Base-by-base conservation (phyloP, 2,888 invertebrate genomes). In the Carpatolechia fugitivella region DNA sequence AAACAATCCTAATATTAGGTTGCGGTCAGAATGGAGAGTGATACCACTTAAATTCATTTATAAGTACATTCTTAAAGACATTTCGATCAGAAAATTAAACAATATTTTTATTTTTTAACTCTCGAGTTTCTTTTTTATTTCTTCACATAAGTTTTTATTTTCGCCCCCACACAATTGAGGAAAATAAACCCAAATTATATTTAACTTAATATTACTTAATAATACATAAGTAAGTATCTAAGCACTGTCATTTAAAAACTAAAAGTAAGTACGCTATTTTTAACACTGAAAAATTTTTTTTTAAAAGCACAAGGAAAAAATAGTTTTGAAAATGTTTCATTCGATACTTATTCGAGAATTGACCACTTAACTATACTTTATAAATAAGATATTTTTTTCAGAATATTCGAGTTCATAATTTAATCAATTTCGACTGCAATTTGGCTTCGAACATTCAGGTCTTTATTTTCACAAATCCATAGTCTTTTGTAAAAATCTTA, bases 401-500 rank as follows among this genome's bases (percentile, higher is more conserved):
- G 18, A 41, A 41, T 46, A 46, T 46, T 46, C 46, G 46, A 46
- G 46, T 46, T 46, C 24, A 24, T 13, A 44, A 44, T 18, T 13
- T 6, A n/a, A 20, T 24, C 20, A 20, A n/a, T 29, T 29, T 44
- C 10, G 13, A 29, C 44, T 44, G 10, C 13, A 44, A 20, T n/a
- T 44, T 16, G 1, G n/a, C 13, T 29, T n/a, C 24, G 4, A 29
- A 20, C 7, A 6, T 24, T 44, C 20, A 10, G n/a, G 20, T 24
- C n/a, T 29, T 41, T 18, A 36, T 10, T 14, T 16, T 11, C 8
- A 18, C 8, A 11, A 18, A 11, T 8, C 10, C 18, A 11, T 11
- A 4, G 13, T 24, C 44, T 44, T 44, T 44, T 44, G 24, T 29
- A 5, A 44, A 20, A 24, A 20, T n/a, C 29, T 13, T n/a, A n/a